phyloP scores from a whole-genome alignment of 2,888 invertebrate genomes.

The Tipula vernalis region DNA sequence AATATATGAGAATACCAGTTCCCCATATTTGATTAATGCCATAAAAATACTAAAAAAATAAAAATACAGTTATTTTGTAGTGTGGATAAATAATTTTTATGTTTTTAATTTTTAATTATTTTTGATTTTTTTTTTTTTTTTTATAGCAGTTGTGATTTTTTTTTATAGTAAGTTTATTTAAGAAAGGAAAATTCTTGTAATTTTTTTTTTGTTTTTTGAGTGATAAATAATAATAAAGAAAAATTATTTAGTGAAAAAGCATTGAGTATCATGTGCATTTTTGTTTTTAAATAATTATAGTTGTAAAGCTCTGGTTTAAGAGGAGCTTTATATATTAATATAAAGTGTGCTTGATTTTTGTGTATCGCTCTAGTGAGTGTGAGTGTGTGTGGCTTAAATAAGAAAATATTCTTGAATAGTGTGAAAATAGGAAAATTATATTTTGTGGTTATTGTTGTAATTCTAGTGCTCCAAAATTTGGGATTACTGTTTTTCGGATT shows the following conservation, averaged over 20 bases:
- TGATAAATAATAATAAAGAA: neutral
- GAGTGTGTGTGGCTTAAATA: neutral
- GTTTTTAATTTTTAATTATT: neutral
- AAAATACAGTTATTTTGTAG: neutral
- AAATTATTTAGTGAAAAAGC: neutral
- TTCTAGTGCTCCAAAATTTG: conserved; percentile 26
- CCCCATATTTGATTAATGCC: neutral
- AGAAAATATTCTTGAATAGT: neutral
- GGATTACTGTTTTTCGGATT: conserved; percentile 23
- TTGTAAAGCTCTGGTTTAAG: neutral
- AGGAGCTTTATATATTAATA: neutral
- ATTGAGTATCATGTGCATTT: neutral
- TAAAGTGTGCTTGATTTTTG: conserved; percentile 11
- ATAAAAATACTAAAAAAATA: neutral
- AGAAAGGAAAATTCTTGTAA: neutral
- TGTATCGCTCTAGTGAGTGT: conserved; percentile 11
- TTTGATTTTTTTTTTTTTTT: neutral
- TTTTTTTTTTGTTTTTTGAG: neutral
- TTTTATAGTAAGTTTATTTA: neutral
- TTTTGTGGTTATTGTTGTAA: neutral
- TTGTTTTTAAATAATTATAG: neutral
- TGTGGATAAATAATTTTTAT: neutral
- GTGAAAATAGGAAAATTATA: neutral
- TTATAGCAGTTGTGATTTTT: neutral
- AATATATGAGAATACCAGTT: neutral